These are phyloP conservation scores for Drosophila orosa DNA, from an alignment of 1,140 invertebrate genomes.

Conservation along the genomic window DNA sequence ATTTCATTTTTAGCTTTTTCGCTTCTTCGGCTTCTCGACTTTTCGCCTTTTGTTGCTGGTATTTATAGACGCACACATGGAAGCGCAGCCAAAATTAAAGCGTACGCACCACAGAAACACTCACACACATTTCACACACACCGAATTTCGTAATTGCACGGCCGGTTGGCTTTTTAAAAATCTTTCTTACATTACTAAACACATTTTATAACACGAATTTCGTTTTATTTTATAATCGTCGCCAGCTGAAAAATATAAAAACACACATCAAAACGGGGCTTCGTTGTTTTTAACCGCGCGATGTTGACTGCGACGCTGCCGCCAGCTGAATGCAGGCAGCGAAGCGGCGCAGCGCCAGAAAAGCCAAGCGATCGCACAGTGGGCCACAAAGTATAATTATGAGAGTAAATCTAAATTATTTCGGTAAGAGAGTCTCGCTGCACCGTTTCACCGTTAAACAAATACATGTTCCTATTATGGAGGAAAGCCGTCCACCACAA, in stretches of 20 bases:
- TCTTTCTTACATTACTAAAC: constrained; percentile 35
- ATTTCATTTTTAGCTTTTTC: constrained; percentile 50
- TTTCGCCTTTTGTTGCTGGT: constrained; percentile 49
- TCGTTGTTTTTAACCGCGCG: constrained; percentile 35
- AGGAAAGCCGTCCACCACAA: not conserved
- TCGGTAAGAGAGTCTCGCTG: not conserved
- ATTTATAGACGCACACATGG: constrained; percentile 74
- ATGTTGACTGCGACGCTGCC: constrained; percentile 67
- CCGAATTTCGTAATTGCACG: constrained; percentile 73
- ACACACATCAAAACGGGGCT: constrained; percentile 25
- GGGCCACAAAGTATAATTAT: not conserved
- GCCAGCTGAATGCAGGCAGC: constrained; percentile 36
- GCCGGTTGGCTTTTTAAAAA: constrained; percentile 29
- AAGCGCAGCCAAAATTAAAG: constrained; percentile 49
- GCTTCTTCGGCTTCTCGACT: constrained; percentile 21
- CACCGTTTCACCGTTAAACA: no score
- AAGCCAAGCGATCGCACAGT: constrained; percentile 44
- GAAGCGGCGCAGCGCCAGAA: constrained; percentile 18
- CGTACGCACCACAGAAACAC: constrained; percentile 25
- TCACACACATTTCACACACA: constrained; percentile 45
- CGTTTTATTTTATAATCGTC: constrained; percentile 33
- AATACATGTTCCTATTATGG: not conserved
- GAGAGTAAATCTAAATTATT: no score
- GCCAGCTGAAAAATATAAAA: constrained; percentile 10
- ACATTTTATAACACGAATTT: constrained; percentile 32